Base-by-base conservation (phyloP, 2,113 vertebrate genomes). In the Ciconia maguari region DNA sequence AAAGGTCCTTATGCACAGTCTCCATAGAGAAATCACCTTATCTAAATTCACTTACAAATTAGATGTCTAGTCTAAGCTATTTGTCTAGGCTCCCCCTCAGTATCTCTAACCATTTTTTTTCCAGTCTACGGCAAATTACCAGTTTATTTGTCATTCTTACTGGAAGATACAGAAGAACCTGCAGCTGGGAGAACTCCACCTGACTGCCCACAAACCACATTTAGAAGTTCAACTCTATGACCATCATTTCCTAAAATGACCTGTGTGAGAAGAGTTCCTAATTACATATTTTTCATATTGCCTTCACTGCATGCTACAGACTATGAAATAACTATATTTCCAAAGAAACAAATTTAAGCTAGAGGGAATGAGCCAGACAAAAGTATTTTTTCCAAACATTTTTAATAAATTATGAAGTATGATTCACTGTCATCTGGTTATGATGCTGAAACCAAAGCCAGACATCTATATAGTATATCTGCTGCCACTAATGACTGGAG, bases 401-500 rank as follows among this genome's bases (percentile, higher is more conserved):
- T 96, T 54, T 18, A 68, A 44, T 60, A 89, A 92, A 81, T 62
- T 79, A 85, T 55, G n/a, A 85, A 91, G 38, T 85, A 72, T 89
- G 79, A 89, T 83, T 93, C 87, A 83, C 49, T 88, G 70, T 95
- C 89, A 83, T 93, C 81, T 95, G 83, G 84, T 81, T 95, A 83
- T 85, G 89, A 89, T 83, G 34, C 57, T 77, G 77, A 91, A 96
- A 92, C 41, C 65, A 83, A 87, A 84, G 41, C 38, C 88, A 96
- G 90, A 94, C 61, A 69, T 89, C 82, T 91, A 70, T 92, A 89
- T 90, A 92, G 54, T 72, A 25, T 95, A 83, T 90, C 79, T 97
- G 36, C 70, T 97, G 86, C 76, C 80, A 55, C 17, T 90, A 75
- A 64, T n/a, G 57, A 51, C 55, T 34, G n/a, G 32, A 48, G n/a